Evolutionary conservation across 2,888 invertebrate genomes (phyloP).

Genomic region (Holacanthella duospinosa): DNA sequence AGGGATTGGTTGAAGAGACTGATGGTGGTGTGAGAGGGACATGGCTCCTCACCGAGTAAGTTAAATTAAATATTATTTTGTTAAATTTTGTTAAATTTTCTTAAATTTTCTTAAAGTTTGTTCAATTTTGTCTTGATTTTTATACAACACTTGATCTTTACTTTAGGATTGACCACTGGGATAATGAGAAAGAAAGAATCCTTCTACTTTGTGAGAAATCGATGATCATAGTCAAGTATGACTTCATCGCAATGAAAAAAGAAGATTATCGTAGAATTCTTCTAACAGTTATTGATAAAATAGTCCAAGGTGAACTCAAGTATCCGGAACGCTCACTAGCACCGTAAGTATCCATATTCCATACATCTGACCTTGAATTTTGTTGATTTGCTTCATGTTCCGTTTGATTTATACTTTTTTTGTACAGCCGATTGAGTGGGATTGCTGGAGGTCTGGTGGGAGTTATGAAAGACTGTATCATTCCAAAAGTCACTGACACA

Average conservation of each 20-base stretch:
- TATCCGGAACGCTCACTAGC: conserved; percentile 71
- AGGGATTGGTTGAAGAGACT: conserved; percentile 52
- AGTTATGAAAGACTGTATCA: conserved; percentile 57
- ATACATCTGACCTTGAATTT: background rate
- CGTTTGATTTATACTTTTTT: background rate
- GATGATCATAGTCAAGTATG: conserved; percentile 66
- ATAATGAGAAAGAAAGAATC: conserved; percentile 71
- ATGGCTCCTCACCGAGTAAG: conserved; percentile 73
- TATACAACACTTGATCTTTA: background rate
- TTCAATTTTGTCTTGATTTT: background rate
- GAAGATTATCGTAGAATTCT: conserved; percentile 59
- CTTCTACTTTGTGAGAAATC: conserved; percentile 62
- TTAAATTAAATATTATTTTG: conserved; percentile 23
- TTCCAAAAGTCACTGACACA: conserved; percentile 44
- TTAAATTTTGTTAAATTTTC: background rate
- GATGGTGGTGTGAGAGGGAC: conserved; percentile 63
- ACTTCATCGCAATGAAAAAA: conserved; percentile 69
- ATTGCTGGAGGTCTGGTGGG: conserved; percentile 59
- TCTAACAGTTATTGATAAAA: conserved; percentile 57
- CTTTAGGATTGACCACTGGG: conserved; percentile 74
- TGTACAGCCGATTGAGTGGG: conserved; percentile 56
- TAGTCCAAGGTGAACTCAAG: conserved; percentile 64
- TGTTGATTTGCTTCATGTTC: background rate
- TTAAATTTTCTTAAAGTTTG: too few relatives aligned
- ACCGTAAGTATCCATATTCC: conserved; percentile 55